Conservation (phyloP, 2,797 vertebrate species). For the Brachyalestes nurse region DNA sequence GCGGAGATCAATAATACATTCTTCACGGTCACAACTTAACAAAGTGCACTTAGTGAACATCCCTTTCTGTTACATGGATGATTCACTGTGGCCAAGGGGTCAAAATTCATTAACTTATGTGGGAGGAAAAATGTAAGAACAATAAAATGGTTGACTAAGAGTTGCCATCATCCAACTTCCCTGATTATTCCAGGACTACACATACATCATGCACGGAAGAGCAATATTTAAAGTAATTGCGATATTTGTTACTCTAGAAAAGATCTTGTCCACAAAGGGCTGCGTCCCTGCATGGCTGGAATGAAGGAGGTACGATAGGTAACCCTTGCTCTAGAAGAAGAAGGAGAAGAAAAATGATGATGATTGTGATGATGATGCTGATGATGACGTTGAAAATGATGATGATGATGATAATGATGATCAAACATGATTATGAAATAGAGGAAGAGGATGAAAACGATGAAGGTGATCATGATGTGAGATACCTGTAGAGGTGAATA, state of each 20-base stretch:
- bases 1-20: constrained; percentile 78
- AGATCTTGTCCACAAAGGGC: neutral
- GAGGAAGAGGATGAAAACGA: too few relatives aligned
- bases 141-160: constrained; percentile 66
- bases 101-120: constrained; percentile 80
- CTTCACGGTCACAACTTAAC: constrained; percentile 76
- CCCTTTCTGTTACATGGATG: constrained; percentile 58
- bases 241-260: neutral
- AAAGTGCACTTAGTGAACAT: constrained; percentile 70
- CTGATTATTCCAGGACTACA: constrained; percentile 9
- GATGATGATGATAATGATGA: too few relatives aligned
- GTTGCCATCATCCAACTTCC: neutral
- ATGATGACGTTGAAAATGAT: neutral
- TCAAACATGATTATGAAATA: too few relatives aligned
- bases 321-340: too few relatives aligned
- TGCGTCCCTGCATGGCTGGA: too few relatives aligned
- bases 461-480: too few relatives aligned
- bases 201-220: neutral
- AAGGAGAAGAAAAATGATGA: too few relatives aligned
- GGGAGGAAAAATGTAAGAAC: constrained; percentile 69
- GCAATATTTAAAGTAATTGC: neutral
- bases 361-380: too few relatives aligned
- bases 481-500: too few relatives aligned
- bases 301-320: too few relatives aligned
- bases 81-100: constrained; percentile 68